These are phyloP conservation scores for Accipiter cooperii DNA, from an alignment of 2,113 vertebrate species.

Conservation along the genomic window DNA sequence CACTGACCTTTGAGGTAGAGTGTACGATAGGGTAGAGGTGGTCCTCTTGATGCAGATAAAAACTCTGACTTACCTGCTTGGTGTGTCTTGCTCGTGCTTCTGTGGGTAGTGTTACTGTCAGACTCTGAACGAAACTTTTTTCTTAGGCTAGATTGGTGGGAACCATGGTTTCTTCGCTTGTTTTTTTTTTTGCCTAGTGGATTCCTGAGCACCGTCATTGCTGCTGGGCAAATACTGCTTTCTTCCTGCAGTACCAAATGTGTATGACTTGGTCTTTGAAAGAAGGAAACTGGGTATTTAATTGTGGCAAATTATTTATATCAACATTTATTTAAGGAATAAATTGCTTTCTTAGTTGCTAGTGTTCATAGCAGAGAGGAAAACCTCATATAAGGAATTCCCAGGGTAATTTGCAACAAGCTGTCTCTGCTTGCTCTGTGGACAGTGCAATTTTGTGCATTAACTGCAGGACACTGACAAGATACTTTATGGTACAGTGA, in stretches of 20 bases:
- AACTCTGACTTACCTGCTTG: not conserved
- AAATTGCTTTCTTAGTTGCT: not conserved
- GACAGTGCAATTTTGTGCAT: not conserved
- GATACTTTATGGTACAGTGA: not conserved
- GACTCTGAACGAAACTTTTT: not conserved
- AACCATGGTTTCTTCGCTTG: not conserved
- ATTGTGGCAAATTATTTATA: not conserved
- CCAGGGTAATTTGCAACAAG: not conserved
- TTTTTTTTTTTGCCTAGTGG: not conserved
- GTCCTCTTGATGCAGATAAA: not conserved
- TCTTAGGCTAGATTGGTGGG: not conserved
- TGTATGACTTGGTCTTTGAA: not conserved
- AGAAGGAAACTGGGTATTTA: not conserved
- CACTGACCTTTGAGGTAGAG: not conserved
- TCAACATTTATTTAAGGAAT: not conserved
- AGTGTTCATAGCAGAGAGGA: not conserved
- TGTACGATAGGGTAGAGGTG: not conserved
- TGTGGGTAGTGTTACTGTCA: not conserved
- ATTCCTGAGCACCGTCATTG: not conserved
- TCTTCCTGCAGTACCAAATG: not conserved
- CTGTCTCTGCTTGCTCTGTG: not conserved
- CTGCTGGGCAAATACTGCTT: not conserved
- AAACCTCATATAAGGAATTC: not conserved
- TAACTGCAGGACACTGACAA: not conserved
- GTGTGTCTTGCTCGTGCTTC: not conserved